Conservation (phyloP, 2,113 vertebrate genomes). For the Xenus cinereus region DNA sequence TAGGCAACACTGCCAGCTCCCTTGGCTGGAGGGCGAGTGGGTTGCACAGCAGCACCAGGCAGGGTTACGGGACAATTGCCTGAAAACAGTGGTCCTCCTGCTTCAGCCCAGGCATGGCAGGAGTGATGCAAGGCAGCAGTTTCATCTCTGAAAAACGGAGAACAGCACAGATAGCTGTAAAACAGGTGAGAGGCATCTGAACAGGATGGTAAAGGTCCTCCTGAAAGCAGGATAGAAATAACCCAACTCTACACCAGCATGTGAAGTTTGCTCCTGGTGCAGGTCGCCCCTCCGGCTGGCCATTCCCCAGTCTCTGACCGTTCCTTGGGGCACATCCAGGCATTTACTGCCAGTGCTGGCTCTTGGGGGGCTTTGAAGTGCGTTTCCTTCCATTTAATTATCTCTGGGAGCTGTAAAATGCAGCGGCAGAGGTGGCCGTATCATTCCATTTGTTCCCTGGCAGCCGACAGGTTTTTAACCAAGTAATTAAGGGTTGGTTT, state of each 20-base stretch:
- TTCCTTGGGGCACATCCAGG: not conserved
- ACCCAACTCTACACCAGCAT: not conserved
- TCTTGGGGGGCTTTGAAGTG: not conserved
- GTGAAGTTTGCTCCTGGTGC: not conserved
- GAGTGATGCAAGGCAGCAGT: not conserved
- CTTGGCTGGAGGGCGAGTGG: not conserved
- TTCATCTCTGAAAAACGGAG: not conserved
- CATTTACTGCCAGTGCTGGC: not conserved
- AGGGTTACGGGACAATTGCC: not conserved
- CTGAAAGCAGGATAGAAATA: not conserved
- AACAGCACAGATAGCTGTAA: not conserved
- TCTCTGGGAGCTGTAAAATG: not conserved
- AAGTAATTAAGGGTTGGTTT: conserved; percentile 53
- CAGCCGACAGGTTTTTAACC: not conserved
- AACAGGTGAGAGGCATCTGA: not conserved
- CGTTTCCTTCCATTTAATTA: not conserved
- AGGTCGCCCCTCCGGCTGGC: not conserved
- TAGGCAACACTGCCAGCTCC: not conserved
- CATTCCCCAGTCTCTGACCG: not conserved
- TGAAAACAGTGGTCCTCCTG: not conserved
- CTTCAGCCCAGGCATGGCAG: not conserved
- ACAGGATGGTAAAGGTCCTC: not conserved
- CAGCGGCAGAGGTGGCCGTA: not conserved
- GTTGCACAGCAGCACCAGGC: not conserved
- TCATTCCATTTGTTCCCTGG: not conserved